phyloP scores from a whole-genome alignment of 2,888 invertebrate genomes.

The Folsomia manolachei region DNA sequence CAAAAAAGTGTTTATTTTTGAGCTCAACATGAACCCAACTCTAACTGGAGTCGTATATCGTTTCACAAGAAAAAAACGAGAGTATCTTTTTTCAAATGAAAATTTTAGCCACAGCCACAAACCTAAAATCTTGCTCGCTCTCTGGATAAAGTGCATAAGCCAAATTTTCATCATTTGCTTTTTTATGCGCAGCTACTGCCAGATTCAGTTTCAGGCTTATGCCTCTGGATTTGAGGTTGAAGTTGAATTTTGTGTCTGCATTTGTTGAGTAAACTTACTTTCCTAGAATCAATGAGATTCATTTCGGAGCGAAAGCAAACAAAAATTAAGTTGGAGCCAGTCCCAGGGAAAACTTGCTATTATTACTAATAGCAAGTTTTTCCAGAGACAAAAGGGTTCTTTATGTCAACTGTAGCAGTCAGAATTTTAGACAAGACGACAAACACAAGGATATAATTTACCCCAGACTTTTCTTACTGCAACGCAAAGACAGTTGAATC shows the following conservation, averaged over 20 bases:
- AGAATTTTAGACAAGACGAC: too few relatives aligned
- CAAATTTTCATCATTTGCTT: background rate
- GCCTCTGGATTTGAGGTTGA: too few relatives aligned
- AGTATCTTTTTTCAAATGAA: background rate
- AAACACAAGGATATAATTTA: background rate
- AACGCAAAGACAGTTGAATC: background rate
- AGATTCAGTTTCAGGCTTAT: too few relatives aligned
- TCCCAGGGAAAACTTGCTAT: background rate
- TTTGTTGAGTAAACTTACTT: slow-evolving; percentile 6
- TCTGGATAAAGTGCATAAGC: background rate
- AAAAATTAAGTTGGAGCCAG: background rate
- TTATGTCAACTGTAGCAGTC: background rate
- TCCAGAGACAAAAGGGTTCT: slow-evolving; percentile 1
- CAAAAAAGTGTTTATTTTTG: slow-evolving; percentile 22
- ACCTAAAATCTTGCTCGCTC: too few relatives aligned
- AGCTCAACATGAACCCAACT: background rate
- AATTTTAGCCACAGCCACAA: background rate
- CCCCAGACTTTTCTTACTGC: too few relatives aligned
- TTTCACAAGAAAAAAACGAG: background rate
- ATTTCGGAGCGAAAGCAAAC: background rate
- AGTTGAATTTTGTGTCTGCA: background rate
- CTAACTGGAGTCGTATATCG: too few relatives aligned
- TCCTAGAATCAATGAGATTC: slow-evolving; percentile 2
- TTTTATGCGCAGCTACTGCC: too few relatives aligned
- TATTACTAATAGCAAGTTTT: background rate